phyloP scores from a whole-genome alignment of 2,113 vertebrate species.

The Dinomys branickii region DNA sequence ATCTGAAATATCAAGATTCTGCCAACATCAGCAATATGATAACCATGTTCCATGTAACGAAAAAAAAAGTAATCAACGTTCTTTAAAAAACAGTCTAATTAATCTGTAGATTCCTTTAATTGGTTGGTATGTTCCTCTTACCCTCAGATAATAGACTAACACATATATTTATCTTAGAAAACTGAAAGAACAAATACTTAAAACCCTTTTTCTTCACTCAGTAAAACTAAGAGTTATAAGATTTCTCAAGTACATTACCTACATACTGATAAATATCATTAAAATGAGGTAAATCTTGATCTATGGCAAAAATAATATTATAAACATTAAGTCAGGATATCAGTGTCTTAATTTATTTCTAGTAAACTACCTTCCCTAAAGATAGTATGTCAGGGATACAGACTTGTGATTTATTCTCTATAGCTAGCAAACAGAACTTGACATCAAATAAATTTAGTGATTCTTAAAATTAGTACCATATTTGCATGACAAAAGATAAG shows the following conservation, averaged over 20 bases:
- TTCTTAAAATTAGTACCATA: slow-evolving; percentile 65
- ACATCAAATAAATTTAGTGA: slow-evolving; percentile 70
- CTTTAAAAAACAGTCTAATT: slow-evolving; percentile 83
- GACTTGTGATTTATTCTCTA: slow-evolving; percentile 57
- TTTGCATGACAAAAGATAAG: slow-evolving; percentile 67
- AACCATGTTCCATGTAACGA: slow-evolving; percentile 83
- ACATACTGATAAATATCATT: slow-evolving; percentile 2
- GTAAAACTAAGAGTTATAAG: slow-evolving; percentile 13
- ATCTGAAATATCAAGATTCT: slow-evolving; percentile 85
- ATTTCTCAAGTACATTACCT: slow-evolving; percentile 37
- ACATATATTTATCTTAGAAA: slow-evolving; percentile 67
- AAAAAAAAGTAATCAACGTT: slow-evolving; percentile 82
- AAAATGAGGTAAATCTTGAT: slow-evolving; percentile 6
- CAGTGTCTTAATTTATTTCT: slow-evolving; percentile 43
- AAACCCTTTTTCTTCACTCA: slow-evolving; percentile 50
- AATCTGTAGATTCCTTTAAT: slow-evolving; percentile 83
- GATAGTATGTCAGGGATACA: not conserved
- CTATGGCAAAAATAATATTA: slow-evolving; percentile 45
- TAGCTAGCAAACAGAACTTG: slow-evolving; percentile 45
- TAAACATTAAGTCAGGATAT: slow-evolving; percentile 50
- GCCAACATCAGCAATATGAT: slow-evolving; percentile 86
- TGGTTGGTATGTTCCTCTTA: slow-evolving; percentile 67
- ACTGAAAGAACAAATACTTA: slow-evolving; percentile 69
- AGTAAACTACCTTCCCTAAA: slow-evolving; percentile 58
- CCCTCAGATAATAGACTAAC: slow-evolving; percentile 69